Percentiles rank a stretch among this genome's conserved stretches.
These are phyloP conservation scores for Drosophila paulistorum DNA, from an alignment of 1,140 invertebrate genomes.

Conservation along the genomic window DNA sequence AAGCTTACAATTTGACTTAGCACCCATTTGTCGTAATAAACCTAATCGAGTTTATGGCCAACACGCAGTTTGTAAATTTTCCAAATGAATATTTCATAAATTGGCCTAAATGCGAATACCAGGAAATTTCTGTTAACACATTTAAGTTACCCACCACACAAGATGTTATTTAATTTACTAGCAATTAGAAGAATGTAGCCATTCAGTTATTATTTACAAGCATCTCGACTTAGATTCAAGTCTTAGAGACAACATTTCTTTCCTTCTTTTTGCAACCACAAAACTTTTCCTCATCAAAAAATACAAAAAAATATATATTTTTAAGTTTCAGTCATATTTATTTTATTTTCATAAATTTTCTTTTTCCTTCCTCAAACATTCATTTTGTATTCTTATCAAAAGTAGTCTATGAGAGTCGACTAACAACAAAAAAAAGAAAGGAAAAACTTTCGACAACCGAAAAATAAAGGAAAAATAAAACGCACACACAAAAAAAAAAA, in stretches of 20 bases:
- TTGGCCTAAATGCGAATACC: constrained; percentile 29
- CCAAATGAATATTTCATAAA: constrained; percentile 57
- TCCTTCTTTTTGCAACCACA: constrained; percentile 25
- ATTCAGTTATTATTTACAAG: constrained; percentile 56
- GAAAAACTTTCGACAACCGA: constrained; percentile 40
- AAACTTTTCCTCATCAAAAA: constrained; percentile 45
- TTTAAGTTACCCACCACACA: not conserved
- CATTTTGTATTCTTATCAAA: constrained; percentile 72
- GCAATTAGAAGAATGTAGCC: constrained; percentile 49
- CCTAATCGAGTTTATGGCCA: constrained; percentile 63
- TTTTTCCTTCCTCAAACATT: constrained; percentile 51
- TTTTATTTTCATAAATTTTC: constrained; percentile 65
- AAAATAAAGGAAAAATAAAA: constrained; percentile 11
- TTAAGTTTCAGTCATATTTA: constrained; percentile 63
- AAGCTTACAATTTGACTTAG: constrained; percentile 68
- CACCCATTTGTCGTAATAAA: constrained; percentile 65
- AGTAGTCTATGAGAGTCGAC: constrained; percentile 21
- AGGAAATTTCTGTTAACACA: constrained; percentile 37
- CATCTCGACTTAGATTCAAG: constrained; percentile 48
- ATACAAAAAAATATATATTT: constrained; percentile 28
- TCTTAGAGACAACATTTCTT: constrained; percentile 16
- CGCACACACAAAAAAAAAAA: constrained; percentile 19
- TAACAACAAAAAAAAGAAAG: constrained; percentile 18
- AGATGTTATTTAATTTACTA: constrained; percentile 36
- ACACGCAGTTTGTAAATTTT: constrained; percentile 59